A percentile compares a stretch with the other conserved stretches of the same genome.
Evolutionary conservation across 2,797 vertebrate genomes (phyloP).

Genomic region (Coregonus ussuriensis): DNA sequence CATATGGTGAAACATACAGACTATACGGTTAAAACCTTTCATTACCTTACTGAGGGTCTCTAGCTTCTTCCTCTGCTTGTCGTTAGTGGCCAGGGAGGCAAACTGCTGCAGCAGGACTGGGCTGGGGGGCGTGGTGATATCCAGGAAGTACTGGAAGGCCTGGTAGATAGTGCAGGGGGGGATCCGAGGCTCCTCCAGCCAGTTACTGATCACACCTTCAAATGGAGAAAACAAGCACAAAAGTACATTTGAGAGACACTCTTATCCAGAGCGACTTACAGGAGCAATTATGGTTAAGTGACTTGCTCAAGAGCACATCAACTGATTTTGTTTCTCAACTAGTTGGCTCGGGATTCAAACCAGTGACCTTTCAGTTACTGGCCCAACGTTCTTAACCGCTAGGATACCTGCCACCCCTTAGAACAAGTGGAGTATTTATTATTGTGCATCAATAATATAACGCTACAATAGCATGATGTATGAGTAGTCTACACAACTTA

Average conservation of each 20-base stretch:
- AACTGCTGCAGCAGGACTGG: slow-evolving; percentile 94
- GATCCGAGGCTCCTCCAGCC: slow-evolving; percentile 89
- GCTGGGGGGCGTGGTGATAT: slow-evolving; percentile 94
- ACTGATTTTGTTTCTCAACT: too few species aligned
- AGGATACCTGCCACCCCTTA: too few species aligned
- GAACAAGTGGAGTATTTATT: too few species aligned
- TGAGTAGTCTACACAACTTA: too few species aligned
- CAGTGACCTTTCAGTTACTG: too few species aligned
- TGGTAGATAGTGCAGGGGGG: slow-evolving; percentile 96
- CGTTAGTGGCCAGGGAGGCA: slow-evolving; percentile 87
- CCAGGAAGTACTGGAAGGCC: slow-evolving; percentile 95
- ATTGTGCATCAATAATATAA: too few species aligned
- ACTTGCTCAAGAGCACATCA: too few species aligned
- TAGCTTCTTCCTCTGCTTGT: slow-evolving; percentile 90
- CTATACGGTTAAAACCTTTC: not conserved
- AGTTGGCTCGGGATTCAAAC: too few species aligned
- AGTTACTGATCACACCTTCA: slow-evolving; percentile 94
- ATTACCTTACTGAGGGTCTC: slow-evolving; percentile 94
- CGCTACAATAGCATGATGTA: too few species aligned
- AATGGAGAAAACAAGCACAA: not conserved
- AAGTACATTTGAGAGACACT: not conserved
- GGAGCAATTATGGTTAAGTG: too few species aligned
- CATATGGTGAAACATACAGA: not conserved
- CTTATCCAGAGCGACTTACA: not conserved
- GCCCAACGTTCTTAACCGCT: too few species aligned